Evolutionary conservation across 2,797 vertebrate species (phyloP).

Genomic region (Pseudomugil gertrudae): DNA sequence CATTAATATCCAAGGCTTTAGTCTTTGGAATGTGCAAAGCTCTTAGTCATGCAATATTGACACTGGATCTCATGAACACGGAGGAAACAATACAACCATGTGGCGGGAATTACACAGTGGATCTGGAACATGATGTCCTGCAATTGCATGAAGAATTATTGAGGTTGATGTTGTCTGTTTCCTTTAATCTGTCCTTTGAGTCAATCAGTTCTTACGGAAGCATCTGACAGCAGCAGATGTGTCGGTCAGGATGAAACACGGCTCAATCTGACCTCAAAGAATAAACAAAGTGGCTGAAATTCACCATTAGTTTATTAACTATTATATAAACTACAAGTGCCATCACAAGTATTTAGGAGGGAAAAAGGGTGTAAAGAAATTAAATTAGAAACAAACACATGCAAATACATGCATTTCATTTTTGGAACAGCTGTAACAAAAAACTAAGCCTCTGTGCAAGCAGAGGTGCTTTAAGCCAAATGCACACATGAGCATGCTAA

Average conservation of each 20-base stretch:
- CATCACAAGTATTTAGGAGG: neutral
- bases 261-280: neutral
- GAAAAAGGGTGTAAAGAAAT: neutral
- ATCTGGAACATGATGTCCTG: constrained; percentile 43
- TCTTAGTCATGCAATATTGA: constrained; percentile 53
- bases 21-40: constrained; percentile 34
- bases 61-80: constrained; percentile 33
- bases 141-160: constrained; percentile 4
- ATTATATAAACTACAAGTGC: neutral
- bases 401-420: neutral
- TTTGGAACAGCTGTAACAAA: neutral
- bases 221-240: constrained; percentile 17
- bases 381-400: neutral
- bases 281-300: neutral
- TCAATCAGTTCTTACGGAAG: constrained; percentile 25
- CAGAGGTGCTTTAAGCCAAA: constrained; percentile 11
- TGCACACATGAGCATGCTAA: constrained; percentile 15
- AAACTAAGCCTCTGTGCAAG: neutral
- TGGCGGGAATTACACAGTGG: constrained; percentile 29
- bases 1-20: constrained; percentile 51
- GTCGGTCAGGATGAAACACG: constrained; percentile 7
- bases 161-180: neutral
- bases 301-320: neutral
- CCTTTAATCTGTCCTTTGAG: neutral
- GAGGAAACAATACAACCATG: constrained; percentile 22